These are phyloP conservation scores for Sycophila sp. DNA, from an alignment of 1,140 invertebrate genomes.

Conservation along the genomic window DNA sequence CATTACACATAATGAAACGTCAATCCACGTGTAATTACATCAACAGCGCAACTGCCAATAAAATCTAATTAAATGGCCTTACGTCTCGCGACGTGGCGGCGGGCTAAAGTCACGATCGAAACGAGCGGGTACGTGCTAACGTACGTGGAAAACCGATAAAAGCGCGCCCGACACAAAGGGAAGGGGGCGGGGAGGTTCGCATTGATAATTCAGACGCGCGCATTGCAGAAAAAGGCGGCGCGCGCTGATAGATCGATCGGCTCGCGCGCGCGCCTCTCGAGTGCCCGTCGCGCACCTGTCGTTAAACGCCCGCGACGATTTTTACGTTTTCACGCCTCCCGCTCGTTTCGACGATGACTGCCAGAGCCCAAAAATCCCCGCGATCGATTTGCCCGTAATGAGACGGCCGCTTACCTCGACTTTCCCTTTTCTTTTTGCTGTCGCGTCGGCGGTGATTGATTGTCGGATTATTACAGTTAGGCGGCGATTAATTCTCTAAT, in stretches of 20 bases:
- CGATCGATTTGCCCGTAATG: neutral
- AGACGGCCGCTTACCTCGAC: neutral
- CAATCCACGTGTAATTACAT: neutral
- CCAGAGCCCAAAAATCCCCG: neutral
- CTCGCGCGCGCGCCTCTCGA: neutral
- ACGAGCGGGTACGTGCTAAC: neutral
- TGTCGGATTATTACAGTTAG: neutral
- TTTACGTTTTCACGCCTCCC: neutral
- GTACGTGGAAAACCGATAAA: neutral
- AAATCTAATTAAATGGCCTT: constrained; percentile 13
- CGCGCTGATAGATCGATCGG: constrained; percentile 28
- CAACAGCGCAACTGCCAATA: neutral
- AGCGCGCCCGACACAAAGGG: neutral
- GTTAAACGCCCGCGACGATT: neutral
- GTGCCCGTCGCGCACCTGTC: constrained; percentile 20
- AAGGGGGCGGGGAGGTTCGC: neutral
- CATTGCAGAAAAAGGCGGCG: constrained; percentile 19
- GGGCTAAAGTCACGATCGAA: neutral
- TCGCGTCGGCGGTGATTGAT: too few relatives aligned
- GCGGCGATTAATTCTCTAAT: too few relatives aligned
- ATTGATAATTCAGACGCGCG: constrained; percentile 12
- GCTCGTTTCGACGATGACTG: neutral
- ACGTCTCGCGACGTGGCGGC: neutral
- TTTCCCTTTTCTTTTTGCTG: too few relatives aligned
- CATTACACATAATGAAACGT: neutral